phyloP scores from a whole-genome alignment of 2,113 vertebrate genomes.

The Ceyx melanurus region DNA sequence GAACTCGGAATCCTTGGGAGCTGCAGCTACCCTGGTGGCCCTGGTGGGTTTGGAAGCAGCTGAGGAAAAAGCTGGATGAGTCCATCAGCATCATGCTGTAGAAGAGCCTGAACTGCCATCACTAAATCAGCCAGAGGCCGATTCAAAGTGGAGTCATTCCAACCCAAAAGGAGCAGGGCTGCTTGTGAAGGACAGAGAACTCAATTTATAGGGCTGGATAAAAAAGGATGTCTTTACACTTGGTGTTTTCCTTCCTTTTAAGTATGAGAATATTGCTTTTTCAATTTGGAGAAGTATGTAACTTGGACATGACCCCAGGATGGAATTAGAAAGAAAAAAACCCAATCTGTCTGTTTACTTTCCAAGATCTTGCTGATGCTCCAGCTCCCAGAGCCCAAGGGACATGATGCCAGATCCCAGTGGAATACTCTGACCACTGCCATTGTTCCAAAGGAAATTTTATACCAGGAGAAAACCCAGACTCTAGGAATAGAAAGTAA shows the following conservation, averaged over 20 bases:
- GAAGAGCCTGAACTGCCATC: background rate
- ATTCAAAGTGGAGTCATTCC: background rate
- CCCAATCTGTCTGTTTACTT: background rate
- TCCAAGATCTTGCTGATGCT: background rate
- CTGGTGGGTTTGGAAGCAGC: background rate
- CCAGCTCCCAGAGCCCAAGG: background rate
- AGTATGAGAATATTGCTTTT: background rate
- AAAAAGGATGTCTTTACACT: background rate
- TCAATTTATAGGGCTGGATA: background rate
- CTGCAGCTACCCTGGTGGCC: background rate
- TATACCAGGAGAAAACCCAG: background rate
- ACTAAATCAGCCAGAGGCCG: background rate
- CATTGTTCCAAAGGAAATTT: background rate
- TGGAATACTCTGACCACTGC: background rate
- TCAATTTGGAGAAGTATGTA: background rate
- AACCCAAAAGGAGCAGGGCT: background rate
- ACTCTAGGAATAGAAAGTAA: background rate
- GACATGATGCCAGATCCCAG: background rate
- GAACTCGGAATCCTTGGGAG: background rate
- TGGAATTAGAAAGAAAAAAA: background rate
- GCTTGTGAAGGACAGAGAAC: background rate
- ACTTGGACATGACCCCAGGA: background rate
- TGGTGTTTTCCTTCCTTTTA: background rate
- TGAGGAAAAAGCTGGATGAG: background rate
- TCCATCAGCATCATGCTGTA: background rate